These are phyloP conservation scores for Chascanopsetta lugubris DNA, from an alignment of 2,113 vertebrate genomes.

Conservation along the genomic window DNA sequence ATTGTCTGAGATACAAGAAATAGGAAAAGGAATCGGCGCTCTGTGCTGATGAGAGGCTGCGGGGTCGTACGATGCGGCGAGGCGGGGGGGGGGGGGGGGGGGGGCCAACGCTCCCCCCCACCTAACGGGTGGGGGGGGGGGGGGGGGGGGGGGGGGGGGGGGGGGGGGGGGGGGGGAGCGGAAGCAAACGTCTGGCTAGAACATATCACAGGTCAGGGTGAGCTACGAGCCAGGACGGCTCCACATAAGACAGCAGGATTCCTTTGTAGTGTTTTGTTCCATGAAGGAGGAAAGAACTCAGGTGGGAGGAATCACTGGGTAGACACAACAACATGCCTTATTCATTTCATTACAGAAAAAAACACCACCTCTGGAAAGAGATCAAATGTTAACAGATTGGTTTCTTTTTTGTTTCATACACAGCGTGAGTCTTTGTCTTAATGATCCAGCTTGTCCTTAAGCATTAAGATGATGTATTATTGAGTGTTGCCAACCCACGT, in stretches of 20 bases:
- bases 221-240: constrained; percentile 38
- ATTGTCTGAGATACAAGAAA: constrained; percentile 75
- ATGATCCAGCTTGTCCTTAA: constrained; percentile 53
- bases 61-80: constrained; percentile 55
- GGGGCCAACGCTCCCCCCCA: too few species aligned
- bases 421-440: constrained; percentile 52
- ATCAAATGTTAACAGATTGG: constrained; percentile 38
- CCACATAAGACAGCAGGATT: constrained; percentile 57
- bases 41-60: constrained; percentile 64
- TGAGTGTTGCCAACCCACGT: constrained; percentile 72
- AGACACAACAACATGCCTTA: constrained; percentile 66
- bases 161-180: too few species aligned
- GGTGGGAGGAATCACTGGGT: constrained; percentile 54
- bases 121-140: constrained; percentile 49
- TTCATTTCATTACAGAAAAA: constrained; percentile 62
- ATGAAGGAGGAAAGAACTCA: constrained; percentile 34
- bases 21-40: constrained; percentile 59
- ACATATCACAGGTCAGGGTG: constrained; percentile 45
- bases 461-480: constrained; percentile 44
- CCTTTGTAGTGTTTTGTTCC: constrained; percentile 73
- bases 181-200: constrained; percentile 52
- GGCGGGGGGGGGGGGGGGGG: constrained; percentile 58
- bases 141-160: too few species aligned
- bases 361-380: constrained; percentile 59
- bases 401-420: constrained; percentile 36